Percentiles rank a stretch among this genome's conserved stretches.
Conservation (phyloP, 2,797 vertebrate species). For the Eremophila alpestris region DNA sequence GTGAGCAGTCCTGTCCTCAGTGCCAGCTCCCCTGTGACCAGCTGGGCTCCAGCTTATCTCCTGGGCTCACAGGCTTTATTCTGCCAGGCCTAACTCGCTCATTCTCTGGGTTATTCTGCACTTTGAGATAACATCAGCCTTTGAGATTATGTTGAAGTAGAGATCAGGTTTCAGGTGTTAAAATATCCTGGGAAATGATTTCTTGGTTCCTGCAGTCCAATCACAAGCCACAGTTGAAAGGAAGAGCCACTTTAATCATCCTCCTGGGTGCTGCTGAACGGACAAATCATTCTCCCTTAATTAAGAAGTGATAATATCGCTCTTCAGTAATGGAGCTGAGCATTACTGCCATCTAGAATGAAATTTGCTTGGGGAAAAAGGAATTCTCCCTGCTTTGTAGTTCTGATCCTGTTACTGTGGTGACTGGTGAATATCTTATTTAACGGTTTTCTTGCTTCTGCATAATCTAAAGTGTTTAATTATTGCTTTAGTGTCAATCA, state of each 20-base stretch:
- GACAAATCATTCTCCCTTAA: neutral
- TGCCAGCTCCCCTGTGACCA: fast-evolving
- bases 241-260: neutral
- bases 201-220: neutral
- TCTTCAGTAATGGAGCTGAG: neutral
- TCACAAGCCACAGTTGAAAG: neutral
- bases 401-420: neutral
- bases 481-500: neutral
- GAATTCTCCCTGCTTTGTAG: neutral
- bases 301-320: neutral
- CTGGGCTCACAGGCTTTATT: neutral
- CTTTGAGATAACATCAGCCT: neutral
- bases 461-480: neutral
- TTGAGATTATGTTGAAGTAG: neutral
- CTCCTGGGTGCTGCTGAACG: neutral
- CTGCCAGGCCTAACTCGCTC: neutral
- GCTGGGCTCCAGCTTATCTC: neutral
- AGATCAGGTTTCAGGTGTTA: neutral
- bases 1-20: neutral
- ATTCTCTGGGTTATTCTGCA: neutral
- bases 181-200: neutral
- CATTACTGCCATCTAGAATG: neutral
- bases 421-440: neutral
- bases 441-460: neutral
- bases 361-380: neutral